Conservation (phyloP, 2,113 vertebrate species). For the Danionella cerebrum region DNA sequence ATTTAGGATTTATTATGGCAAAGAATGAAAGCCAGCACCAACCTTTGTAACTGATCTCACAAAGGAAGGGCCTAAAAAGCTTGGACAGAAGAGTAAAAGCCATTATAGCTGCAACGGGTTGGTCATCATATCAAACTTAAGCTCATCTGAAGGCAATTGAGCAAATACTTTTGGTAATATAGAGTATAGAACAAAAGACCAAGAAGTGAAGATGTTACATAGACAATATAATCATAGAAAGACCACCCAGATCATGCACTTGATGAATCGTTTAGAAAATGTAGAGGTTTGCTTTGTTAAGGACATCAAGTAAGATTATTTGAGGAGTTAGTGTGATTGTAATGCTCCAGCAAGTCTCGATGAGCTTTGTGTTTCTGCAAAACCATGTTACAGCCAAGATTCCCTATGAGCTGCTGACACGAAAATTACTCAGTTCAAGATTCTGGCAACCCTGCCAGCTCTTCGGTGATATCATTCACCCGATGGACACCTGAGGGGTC, state of each 20-base stretch:
- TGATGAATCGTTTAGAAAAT: background rate
- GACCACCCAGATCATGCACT: slow-evolving; percentile 21
- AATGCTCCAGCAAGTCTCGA: background rate
- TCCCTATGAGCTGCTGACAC: background rate
- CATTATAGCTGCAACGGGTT: too few species aligned
- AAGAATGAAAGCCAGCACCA: too few species aligned
- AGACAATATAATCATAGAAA: background rate
- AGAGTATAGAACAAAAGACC: too few species aligned
- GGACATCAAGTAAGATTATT: background rate
- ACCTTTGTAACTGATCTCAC: too few species aligned
- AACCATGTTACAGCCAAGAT: slow-evolving; percentile 12
- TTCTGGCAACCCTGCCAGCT: background rate
- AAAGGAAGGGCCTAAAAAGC: too few species aligned
- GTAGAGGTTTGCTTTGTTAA: background rate
- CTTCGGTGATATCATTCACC: background rate
- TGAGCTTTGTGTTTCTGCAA: background rate
- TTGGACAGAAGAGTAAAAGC: too few species aligned
- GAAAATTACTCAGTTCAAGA: background rate
- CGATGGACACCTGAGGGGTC: background rate
- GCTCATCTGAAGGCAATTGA: too few species aligned
- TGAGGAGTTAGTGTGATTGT: slow-evolving; percentile 24
- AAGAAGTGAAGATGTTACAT: background rate
- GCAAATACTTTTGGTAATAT: too few species aligned
- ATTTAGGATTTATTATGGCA: too few species aligned
- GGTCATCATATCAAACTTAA: too few species aligned